Evolutionary conservation across 2,797 vertebrate species (phyloP).

Genomic region (Chelmon rostratus): DNA sequence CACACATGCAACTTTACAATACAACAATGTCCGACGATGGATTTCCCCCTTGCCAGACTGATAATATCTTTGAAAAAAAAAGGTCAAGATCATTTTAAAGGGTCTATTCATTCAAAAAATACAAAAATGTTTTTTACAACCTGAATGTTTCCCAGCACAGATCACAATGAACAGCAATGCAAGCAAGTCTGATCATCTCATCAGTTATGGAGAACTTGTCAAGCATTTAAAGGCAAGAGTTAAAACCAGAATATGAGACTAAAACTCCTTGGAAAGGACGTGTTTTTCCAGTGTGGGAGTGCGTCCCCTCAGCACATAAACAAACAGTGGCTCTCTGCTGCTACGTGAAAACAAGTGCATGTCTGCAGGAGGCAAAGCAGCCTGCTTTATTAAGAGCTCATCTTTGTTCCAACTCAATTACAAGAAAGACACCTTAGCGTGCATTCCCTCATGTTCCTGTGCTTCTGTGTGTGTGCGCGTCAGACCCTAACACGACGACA

Average conservation of each 20-base stretch:
- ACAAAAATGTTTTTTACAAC: no score
- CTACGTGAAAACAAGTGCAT: slow-evolving; percentile 43
- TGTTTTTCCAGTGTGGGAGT: not conserved
- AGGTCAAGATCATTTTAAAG: no score
- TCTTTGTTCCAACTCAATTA: slow-evolving; percentile 60
- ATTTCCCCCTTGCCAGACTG: not conserved
- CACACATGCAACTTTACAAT: not conserved
- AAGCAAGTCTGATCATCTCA: slow-evolving; percentile 3
- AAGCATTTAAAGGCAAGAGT: slow-evolving; percentile 6
- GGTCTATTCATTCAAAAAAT: no score
- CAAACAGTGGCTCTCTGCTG: slow-evolving; percentile 21
- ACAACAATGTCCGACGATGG: not conserved
- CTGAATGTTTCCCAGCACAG: no score
- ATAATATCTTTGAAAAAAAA: not conserved
- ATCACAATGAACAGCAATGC: not conserved
- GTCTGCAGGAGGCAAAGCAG: slow-evolving; percentile 42
- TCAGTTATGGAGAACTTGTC: not conserved
- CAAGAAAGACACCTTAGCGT: slow-evolving; percentile 39
- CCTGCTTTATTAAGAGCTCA: slow-evolving; percentile 56
- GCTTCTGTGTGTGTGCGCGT: slow-evolving; percentile 13
- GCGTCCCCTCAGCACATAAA: not conserved
- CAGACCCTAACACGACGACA: slow-evolving; percentile 4
- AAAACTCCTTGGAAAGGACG: not conserved
- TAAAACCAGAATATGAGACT: not conserved
- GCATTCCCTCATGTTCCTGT: slow-evolving; percentile 34